Evolutionary conservation across 2,888 invertebrate species (phyloP), one percentile per base, ranked within the genome.

Genomic region (Limnephilus lunatus): DNA sequence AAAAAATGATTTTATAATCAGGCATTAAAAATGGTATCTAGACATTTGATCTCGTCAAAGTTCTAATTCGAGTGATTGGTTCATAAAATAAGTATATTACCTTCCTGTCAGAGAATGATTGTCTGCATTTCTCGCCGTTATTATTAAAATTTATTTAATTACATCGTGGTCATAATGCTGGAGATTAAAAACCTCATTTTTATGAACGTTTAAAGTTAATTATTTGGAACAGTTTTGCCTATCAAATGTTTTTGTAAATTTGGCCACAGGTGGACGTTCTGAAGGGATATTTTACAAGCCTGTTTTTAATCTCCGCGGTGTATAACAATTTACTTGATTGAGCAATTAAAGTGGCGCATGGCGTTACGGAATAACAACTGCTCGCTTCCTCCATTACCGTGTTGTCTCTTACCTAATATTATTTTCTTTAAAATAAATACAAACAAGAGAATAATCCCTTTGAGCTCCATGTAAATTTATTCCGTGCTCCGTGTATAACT

Each of bases 381-480:
- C n/a, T 25, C 25, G 25, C 68, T 68, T 68, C 68, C 25, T 68
- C 25, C 25, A 9, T 68, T 68, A 25, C 68, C n/a, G 68, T 68
- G 68, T 9, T 68, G 25, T 68, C 68, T 68, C 68, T 68, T 68
- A 53, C 53, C 53, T 19, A 68, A n/a, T 68, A 68, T 9, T 68
- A n/a, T 68, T 68, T 68, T 25, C 68, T 7, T n/a, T n/a, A 68
- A n/a, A 68, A n/a, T 68, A 68, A 68, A 68, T 68, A 68, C 68
- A 68, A n/a, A 68, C 25, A 68, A 53, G 68, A 68, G 68, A 68
- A 68, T 68, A 25, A 68, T 68, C 68, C 68, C 68, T 68, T 68
- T 68, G 68, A 68, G 25, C 68, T 68, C n/a, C 32, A 25, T 31
- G 82, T 83, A 32, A 83, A 83, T 83, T 83, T 83, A 83, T 35